These are phyloP conservation scores for Spea multiplicata DNA, from an alignment of 2,113 vertebrate genomes.

Conservation along the genomic window DNA sequence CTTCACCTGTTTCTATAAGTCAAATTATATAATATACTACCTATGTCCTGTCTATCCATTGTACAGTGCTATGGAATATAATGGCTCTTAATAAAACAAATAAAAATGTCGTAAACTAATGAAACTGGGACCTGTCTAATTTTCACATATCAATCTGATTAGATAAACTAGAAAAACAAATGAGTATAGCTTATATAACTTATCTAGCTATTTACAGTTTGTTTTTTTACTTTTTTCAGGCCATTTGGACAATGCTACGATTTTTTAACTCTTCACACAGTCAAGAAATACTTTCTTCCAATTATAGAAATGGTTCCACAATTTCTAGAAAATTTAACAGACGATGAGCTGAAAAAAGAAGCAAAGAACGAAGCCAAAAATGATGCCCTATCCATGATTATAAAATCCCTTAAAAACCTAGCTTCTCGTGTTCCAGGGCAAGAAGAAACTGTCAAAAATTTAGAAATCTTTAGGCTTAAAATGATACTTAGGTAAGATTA, in stretches of 20 bases:
- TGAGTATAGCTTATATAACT: no score
- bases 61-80: no score
- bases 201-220: not conserved
- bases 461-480: constrained; percentile 99
- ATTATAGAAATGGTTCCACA: constrained; percentile 99
- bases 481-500: constrained; percentile 98
- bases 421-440: constrained; percentile 97
- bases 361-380: constrained; percentile 99
- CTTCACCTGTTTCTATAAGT: no score
- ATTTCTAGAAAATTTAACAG: constrained; percentile 98
- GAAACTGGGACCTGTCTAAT: not conserved
- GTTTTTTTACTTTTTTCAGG: constrained; percentile 65
- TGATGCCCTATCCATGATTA: constrained; percentile 99
- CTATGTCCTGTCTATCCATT: no score
- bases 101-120: not conserved
- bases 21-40: no score
- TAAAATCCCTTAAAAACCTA: constrained; percentile 98
- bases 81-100: no score
- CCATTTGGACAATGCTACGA: constrained; percentile 99
- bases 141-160: no score
- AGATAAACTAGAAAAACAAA: no score
- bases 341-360: constrained; percentile 99
- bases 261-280: constrained; percentile 97
- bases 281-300: constrained; percentile 98
- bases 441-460: constrained; percentile 99